Base-by-base conservation (phyloP, 2,888 invertebrate species). In the Esperia sulphurella region DNA sequence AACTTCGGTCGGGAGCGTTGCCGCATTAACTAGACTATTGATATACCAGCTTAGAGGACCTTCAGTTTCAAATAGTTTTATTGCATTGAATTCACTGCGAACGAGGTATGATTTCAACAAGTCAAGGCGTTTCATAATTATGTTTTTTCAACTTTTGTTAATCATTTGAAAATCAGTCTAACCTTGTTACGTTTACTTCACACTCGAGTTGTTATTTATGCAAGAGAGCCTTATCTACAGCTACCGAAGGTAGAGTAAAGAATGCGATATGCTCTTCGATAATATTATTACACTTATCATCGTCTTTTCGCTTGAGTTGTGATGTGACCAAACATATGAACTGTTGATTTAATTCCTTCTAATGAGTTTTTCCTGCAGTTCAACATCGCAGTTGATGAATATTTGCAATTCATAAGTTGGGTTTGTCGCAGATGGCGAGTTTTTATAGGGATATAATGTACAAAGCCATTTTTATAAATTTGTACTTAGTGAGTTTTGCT, bases 1-100 rank as follows among this genome's bases (percentile, higher is more conserved):
- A 70, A 73, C 63, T 65, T 49, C 40, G 59, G 53, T 57, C 57
- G 54, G 53, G 55, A 61, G 59, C 41, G 42, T 43, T 55, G 54
- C 55, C 41, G 53, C 55, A 59, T 58, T 58, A 58, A 62, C 53
- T 59, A 60, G 49, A 57, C 50, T 59, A 53, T 56, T 39, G 39
- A 39, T 39, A 14, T 39, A 39, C 39, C 8, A 39, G 14, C 39
- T 39, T 39, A 8, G 39, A 39, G 13, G 8, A n/a, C 35, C 10
- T 10, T n/a, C 3, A 35, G 35, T 35, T 35, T 42, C 30, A 28
- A 21, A 41, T n/a, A 13, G 12, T 37, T n/a, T 41, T 41, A 14
- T 39, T 28, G 7, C 21, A 41, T 28, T 21, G 28, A 41, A 28
- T 39, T 21, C 21, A 13, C 10, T 10, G n/a, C 21, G 21, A 8